These are phyloP conservation scores for Pseudococcus jackbeardsleyi DNA, from an alignment of 2,888 invertebrate genomes.

Conservation along the genomic window DNA sequence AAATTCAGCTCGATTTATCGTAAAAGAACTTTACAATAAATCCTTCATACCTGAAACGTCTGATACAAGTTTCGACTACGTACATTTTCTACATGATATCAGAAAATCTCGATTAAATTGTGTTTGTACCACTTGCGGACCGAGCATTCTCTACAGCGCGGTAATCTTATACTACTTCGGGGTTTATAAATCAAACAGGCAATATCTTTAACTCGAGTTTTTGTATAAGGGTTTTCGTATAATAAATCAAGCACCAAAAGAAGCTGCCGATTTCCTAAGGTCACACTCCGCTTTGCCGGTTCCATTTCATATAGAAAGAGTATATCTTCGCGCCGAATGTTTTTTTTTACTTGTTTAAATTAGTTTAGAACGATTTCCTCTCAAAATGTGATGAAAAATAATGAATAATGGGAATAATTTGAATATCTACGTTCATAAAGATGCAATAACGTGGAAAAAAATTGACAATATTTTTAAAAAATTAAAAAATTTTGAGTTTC, in stretches of 20 bases:
- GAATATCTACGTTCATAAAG: too few species aligned
- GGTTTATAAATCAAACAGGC: constrained; percentile 64
- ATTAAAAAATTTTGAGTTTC: too few species aligned
- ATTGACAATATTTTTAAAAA: not conserved
- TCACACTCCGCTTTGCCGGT: constrained; percentile 46
- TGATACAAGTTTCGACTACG: constrained; percentile 62
- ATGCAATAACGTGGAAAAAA: too few species aligned
- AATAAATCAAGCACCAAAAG: constrained; percentile 64
- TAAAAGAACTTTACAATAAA: constrained; percentile 59
- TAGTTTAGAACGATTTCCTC: not conserved
- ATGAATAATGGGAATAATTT: too few species aligned
- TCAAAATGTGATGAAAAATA: too few species aligned
- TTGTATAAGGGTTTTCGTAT: constrained; percentile 60
- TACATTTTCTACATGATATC: constrained; percentile 62
- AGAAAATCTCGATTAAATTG: constrained; percentile 65
- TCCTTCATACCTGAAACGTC: constrained; percentile 65
- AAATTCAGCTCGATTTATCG: constrained; percentile 52
- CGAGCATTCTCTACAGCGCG: constrained; percentile 54
- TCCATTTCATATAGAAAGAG: not conserved
- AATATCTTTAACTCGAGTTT: constrained; percentile 64
- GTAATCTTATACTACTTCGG: constrained; percentile 63
- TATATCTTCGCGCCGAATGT: constrained; percentile 27
- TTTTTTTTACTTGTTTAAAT: constrained; percentile 18
- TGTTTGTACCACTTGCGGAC: constrained; percentile 65
- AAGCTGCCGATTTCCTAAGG: constrained; percentile 62